Percentiles rank a stretch among this genome's conserved stretches.
Evolutionary conservation across 1,140 invertebrate genomes (phyloP).

Genomic region (Tetraneura akinire): DNA sequence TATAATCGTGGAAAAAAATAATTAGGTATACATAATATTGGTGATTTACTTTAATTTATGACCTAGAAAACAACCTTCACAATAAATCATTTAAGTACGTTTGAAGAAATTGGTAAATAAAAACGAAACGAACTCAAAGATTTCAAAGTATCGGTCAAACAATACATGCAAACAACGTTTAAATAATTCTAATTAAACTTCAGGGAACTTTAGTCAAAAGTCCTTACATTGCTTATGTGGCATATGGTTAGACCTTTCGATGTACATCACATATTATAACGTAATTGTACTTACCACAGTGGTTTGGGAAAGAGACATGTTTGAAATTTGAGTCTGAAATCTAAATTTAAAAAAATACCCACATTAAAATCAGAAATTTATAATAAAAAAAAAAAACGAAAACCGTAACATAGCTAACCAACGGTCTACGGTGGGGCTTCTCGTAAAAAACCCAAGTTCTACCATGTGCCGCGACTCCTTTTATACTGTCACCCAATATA

Average conservation of each 20-base stretch:
- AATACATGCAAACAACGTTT: background rate
- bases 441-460: slow-evolving; percentile 11
- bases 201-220: background rate
- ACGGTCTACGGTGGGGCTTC: background rate
- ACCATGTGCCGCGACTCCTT: slow-evolving; percentile 39
- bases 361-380: background rate
- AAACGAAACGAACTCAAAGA: background rate
- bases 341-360: background rate
- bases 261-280: background rate
- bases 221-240: slow-evolving; percentile 2
- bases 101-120: no score
- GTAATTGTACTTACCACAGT: slow-evolving; percentile 35
- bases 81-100: background rate
- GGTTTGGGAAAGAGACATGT: slow-evolving; percentile 29
- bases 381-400: background rate
- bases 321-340: background rate
- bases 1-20: background rate
- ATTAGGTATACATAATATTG: background rate
- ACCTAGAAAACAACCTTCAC: slow-evolving; percentile 48
- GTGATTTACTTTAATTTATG: background rate
- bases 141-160: background rate
- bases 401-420: background rate
- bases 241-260: background rate
- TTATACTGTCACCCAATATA: slow-evolving; percentile 40
- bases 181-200: background rate